phyloP scores from a whole-genome alignment of 2,888 invertebrate genomes.

The Drosophila kuntzei region DNA sequence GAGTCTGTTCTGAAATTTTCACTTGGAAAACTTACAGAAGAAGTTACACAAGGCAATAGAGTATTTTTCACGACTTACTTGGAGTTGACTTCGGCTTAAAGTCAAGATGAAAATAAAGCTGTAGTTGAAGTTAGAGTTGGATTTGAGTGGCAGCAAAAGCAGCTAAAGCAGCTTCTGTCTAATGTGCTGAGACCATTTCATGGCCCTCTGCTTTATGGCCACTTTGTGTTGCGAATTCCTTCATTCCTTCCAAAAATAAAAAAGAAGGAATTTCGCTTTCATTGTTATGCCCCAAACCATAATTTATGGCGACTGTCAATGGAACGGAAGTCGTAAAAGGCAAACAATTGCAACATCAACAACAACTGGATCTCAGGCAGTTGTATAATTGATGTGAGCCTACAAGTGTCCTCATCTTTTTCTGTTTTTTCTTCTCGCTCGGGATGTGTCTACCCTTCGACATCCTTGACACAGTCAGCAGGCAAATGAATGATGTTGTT shows the following conservation, averaged over 20 bases:
- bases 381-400: slow-evolving; percentile 69
- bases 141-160: slow-evolving; percentile 18
- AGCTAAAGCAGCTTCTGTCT: slow-evolving; percentile 24
- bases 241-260: neutral
- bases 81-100: slow-evolving; percentile 34
- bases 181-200: slow-evolving; percentile 32
- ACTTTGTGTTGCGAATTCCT: slow-evolving; percentile 31
- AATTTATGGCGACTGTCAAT: slow-evolving; percentile 62
- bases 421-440: slow-evolving; percentile 3
- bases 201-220: slow-evolving; percentile 38
- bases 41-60: slow-evolving; percentile 3
- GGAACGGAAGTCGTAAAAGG: slow-evolving; percentile 63
- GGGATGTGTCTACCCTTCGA: slow-evolving; percentile 11
- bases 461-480: slow-evolving; percentile 69
- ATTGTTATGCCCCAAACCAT: slow-evolving; percentile 57
- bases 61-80: slow-evolving; percentile 4
- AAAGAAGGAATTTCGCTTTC: slow-evolving; percentile 45
- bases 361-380: slow-evolving; percentile 28
- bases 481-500: slow-evolving; percentile 40
- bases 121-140: slow-evolving; percentile 7
- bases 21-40: slow-evolving; percentile 37
- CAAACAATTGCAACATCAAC: slow-evolving; percentile 49
- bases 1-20: slow-evolving; percentile 58
- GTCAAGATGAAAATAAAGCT: slow-evolving; percentile 12
- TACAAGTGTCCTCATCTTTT: slow-evolving; percentile 30